Percentiles rank a stretch among this genome's conserved stretches.
These are phyloP conservation scores for Hyposoter didymator DNA, from an alignment of 2,888 invertebrate species.

Conservation along the genomic window DNA sequence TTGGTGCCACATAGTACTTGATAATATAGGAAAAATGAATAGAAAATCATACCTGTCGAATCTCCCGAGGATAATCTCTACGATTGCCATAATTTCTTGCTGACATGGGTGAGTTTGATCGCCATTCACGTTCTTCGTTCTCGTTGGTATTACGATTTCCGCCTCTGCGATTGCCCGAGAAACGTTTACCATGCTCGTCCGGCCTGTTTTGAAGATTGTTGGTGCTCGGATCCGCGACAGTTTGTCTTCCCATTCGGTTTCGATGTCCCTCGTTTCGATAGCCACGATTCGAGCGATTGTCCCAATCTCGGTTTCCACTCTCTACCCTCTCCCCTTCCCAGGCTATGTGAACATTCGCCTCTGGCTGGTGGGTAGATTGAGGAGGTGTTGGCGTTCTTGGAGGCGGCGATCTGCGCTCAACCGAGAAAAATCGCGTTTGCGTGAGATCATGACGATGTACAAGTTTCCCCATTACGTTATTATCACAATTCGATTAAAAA, in stretches of 20 bases:
- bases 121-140: conserved; percentile 80
- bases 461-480: neutral
- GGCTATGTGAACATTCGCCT: conserved; percentile 33
- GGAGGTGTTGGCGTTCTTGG: conserved; percentile 51
- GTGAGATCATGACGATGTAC: neutral
- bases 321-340: conserved; percentile 75
- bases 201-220: conserved; percentile 71
- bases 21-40: conserved; percentile 54
- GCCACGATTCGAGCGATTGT: conserved; percentile 79
- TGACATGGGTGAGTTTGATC: conserved; percentile 80
- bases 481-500: neutral
- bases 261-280: conserved; percentile 75
- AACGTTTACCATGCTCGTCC: conserved; percentile 78
- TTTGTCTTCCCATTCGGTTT: conserved; percentile 61
- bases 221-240: conserved; percentile 39
- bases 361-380: conserved; percentile 40
- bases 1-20: too few species aligned
- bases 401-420: conserved; percentile 51
- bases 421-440: conserved; percentile 4
- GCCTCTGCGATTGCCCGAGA: conserved; percentile 73
- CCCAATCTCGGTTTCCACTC: conserved; percentile 78
- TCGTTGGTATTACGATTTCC: conserved; percentile 75
- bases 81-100: conserved; percentile 77
- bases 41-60: conserved; percentile 76
- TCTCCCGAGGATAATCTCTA: conserved; percentile 78